These are phyloP conservation scores for Epinephelus fuscoguttatus DNA, from an alignment of 2,113 vertebrate genomes.

Conservation along the genomic window DNA sequence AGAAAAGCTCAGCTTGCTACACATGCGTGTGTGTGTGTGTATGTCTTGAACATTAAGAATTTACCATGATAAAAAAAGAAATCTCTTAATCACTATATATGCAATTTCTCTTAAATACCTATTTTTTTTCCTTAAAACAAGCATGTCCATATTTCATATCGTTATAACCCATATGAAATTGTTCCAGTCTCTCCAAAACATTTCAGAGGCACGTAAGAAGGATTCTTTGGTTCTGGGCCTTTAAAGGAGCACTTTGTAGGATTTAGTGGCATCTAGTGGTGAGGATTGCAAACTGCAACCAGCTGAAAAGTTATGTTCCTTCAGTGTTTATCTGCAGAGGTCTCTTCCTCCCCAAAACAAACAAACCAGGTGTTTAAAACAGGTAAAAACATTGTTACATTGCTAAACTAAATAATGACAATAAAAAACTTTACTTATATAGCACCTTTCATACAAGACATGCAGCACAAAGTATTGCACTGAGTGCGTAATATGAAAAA, in stretches of 20 bases:
- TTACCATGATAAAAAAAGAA: not conserved
- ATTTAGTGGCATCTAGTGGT: no score
- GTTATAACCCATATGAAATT: not conserved
- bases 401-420: no score
- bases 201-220: not conserved
- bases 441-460: no score
- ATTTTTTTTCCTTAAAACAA: not conserved
- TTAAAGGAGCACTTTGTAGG: not conserved
- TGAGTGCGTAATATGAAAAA: no score
- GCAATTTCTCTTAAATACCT: not conserved
- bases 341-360: no score
- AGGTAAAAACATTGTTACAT: no score
- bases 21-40: conserved; percentile 5
- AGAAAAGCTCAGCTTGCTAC: not conserved
- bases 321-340: no score
- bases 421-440: no score
- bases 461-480: no score
- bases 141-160: not conserved
- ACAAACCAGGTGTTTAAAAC: no score
- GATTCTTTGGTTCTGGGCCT: not conserved
- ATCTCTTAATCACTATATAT: not conserved
- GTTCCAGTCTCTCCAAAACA: not conserved
- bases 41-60: not conserved
- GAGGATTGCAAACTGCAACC: no score
- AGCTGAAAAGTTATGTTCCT: no score